phyloP scores from a whole-genome alignment of 2,888 invertebrate species.

The Cloeon dipterum region DNA sequence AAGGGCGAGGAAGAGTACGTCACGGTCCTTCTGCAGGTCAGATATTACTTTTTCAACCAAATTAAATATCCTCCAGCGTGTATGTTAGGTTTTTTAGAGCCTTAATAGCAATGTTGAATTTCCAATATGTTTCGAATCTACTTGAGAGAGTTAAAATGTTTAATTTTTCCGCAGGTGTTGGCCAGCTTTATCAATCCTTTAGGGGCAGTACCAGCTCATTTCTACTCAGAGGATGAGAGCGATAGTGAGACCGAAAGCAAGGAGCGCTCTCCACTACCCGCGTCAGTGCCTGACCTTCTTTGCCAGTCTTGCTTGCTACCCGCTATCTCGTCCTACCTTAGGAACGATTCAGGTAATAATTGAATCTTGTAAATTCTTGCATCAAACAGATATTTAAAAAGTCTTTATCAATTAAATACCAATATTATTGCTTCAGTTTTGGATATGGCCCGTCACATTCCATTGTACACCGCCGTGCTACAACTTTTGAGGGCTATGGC shows the following conservation, averaged over 20 bases:
- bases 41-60: background rate
- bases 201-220: slow-evolving; percentile 11
- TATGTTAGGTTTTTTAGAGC: background rate
- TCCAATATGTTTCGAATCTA: slow-evolving; percentile 3
- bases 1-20: slow-evolving; percentile 86
- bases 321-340: slow-evolving; percentile 68
- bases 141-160: no score
- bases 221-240: slow-evolving; percentile 4
- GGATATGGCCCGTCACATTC: slow-evolving; percentile 93
- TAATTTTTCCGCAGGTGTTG: slow-evolving; percentile 36
- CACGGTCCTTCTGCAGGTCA: slow-evolving; percentile 48
- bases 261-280: slow-evolving; percentile 25
- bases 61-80: background rate
- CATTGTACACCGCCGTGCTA: slow-evolving; percentile 68
- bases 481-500: slow-evolving; percentile 57
- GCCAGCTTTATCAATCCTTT: slow-evolving; percentile 69
- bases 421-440: slow-evolving; percentile 32
- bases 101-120: no score
- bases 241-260: slow-evolving; percentile 1
- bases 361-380: background rate
- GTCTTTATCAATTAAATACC: background rate
- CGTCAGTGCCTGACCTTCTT: slow-evolving; percentile 50
- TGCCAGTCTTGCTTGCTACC: slow-evolving; percentile 66
- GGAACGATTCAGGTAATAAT: slow-evolving; percentile 65
- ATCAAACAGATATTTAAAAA: background rate